phyloP scores from a whole-genome alignment of 2,888 invertebrate species.

The Drosophila suboccidentalis region DNA sequence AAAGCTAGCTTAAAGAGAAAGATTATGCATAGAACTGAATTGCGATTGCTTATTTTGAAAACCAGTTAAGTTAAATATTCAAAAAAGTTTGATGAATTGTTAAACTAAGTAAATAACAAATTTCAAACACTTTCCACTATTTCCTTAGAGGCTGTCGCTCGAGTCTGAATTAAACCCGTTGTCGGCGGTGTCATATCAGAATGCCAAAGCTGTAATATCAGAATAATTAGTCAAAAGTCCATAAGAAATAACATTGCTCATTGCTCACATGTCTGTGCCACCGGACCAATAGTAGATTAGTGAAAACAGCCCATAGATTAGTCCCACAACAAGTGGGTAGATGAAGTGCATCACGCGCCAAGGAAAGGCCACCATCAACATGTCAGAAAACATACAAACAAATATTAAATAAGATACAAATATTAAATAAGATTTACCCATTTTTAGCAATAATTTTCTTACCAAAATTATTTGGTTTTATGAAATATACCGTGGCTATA shows the following conservation, averaged over 20 bases:
- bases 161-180: slow-evolving; percentile 11
- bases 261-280: slow-evolving; percentile 85
- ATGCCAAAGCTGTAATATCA: slow-evolving; percentile 85
- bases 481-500: slow-evolving; percentile 79
- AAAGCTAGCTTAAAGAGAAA: no score
- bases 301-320: slow-evolving; percentile 87
- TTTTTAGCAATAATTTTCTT: no score
- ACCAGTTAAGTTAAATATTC: no score
- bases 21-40: no score
- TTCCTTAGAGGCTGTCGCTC: background rate
- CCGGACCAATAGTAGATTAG: slow-evolving; percentile 88
- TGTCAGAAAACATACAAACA: slow-evolving; percentile 90
- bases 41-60: no score
- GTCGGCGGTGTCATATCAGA: slow-evolving; percentile 2
- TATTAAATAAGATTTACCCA: no score
- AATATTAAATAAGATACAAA: no score
- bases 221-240: background rate
- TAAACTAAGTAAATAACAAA: no score
- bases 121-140: background rate
- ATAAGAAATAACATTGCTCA: background rate
- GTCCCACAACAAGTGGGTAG: slow-evolving; percentile 88
- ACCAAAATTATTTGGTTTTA: slow-evolving; percentile 65
- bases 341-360: slow-evolving; percentile 88
- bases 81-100: no score
- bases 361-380: slow-evolving; percentile 90